Percentiles rank a stretch among this genome's conserved stretches.
Conservation (phyloP, 2,113 vertebrate species). For the Clarias gariepinus region DNA sequence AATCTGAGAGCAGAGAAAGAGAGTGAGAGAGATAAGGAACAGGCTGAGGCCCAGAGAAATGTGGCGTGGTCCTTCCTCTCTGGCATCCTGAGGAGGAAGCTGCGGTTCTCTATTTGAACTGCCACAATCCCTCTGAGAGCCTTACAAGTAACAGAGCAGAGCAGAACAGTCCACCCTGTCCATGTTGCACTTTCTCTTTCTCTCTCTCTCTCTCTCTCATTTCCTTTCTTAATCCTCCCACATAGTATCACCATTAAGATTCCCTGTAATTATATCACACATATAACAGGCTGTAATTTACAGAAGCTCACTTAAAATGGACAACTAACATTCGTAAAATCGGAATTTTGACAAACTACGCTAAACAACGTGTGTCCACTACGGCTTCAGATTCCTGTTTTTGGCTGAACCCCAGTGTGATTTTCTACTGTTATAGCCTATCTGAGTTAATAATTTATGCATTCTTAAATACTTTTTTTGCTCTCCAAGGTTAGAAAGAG, state of each 20-base stretch:
- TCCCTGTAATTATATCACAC: not conserved
- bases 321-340: not conserved
- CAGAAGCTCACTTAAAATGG: not conserved
- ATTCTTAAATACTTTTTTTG: not conserved
- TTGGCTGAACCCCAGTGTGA: not conserved
- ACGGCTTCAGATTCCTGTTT: not conserved
- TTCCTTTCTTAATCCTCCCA: not conserved
- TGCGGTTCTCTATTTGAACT: conserved; percentile 57
- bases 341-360: not conserved
- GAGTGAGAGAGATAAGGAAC: conserved; percentile 55
- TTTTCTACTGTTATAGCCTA: not conserved
- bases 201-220: conserved; percentile 32
- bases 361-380: not conserved
- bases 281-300: not conserved
- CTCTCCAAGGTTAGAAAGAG: not conserved
- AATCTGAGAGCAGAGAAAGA: conserved; percentile 29
- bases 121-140: conserved; percentile 58
- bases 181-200: conserved; percentile 55
- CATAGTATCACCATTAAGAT: not conserved
- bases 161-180: conserved; percentile 38
- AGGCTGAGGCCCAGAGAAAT: conserved; percentile 67
- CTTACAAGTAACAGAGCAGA: conserved; percentile 52
- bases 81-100: conserved; percentile 73
- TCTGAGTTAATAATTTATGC: not conserved
- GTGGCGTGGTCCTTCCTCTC: conserved; percentile 68